phyloP scores from a whole-genome alignment of 2,888 invertebrate species.

The Mycalesis mineus region DNA sequence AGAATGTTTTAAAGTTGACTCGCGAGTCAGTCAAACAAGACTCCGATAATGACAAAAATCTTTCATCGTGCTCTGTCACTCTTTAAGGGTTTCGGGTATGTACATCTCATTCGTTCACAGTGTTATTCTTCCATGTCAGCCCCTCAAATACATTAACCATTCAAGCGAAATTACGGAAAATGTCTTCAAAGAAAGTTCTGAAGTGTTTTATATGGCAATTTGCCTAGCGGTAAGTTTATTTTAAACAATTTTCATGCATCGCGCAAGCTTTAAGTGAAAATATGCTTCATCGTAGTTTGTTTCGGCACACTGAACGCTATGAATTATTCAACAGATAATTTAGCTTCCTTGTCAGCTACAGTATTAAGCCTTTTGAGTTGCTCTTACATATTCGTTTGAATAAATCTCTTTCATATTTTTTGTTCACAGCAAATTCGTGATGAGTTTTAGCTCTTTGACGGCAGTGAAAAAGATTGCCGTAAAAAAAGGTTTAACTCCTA shows the following conservation, averaged over 20 bases:
- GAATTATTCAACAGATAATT: slow-evolving; percentile 46
- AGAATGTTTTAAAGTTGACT: no score
- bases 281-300: slow-evolving; percentile 5
- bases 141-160: no score
- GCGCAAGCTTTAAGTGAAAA: neutral
- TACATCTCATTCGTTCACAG: no score
- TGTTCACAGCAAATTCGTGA: neutral
- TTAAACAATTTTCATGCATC: slow-evolving; percentile 5
- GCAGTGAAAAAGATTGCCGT: neutral
- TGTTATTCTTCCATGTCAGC: no score
- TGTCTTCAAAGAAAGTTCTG: neutral
- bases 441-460: neutral
- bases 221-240: neutral
- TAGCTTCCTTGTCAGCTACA: slow-evolving; percentile 32
- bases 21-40: no score
- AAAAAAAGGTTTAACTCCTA: neutral
- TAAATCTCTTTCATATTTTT: slow-evolving; percentile 1
- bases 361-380: slow-evolving; percentile 17
- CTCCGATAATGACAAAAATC: no score
- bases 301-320: slow-evolving; percentile 15
- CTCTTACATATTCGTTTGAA: slow-evolving; percentile 6
- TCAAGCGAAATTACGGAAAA: no score
- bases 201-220: neutral
- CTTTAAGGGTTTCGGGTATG: no score
- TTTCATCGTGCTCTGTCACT: no score